Conservation (phyloP, 2,888 invertebrate genomes). For the Erebia epiphron region DNA sequence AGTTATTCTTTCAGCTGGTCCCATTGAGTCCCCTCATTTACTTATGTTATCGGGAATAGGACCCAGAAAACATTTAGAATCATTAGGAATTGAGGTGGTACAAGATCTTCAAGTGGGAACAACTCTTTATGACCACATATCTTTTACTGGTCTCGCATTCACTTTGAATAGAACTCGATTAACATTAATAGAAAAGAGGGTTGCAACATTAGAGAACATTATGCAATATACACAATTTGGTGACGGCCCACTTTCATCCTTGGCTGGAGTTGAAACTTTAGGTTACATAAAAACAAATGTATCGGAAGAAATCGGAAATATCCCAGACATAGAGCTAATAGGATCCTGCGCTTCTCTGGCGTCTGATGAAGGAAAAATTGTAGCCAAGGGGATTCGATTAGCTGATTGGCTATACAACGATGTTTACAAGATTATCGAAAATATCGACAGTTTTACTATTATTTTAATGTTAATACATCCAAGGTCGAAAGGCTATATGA, state of each 20-base stretch:
- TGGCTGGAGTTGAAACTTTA: conserved; percentile 83
- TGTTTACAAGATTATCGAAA: conserved; percentile 67
- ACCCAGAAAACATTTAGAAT: conserved; percentile 82
- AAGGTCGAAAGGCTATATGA: conserved; percentile 85
- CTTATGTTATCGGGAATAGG: conserved; percentile 87
- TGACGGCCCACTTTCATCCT: conserved; percentile 78
- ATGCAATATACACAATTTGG: conserved; percentile 67
- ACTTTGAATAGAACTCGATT: conserved; percentile 70
- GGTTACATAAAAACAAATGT: conserved; percentile 83
- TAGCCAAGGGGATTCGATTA: conserved; percentile 67
- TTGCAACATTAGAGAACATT: conserved; percentile 58
- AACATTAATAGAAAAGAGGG: conserved; percentile 56
- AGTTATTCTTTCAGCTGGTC: conserved; percentile 86
- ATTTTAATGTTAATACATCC: conserved; percentile 84
- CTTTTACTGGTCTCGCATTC: conserved; percentile 83
- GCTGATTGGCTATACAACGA: conserved; percentile 70
- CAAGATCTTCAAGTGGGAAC: conserved; percentile 86
- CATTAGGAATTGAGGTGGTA: conserved; percentile 83
- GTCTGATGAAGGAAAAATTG: conserved; percentile 77
- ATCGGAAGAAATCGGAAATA: conserved; percentile 76
- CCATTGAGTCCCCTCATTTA: conserved; percentile 91
- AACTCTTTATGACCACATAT: conserved; percentile 86
- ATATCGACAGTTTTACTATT: conserved; percentile 72
- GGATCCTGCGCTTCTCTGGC: conserved; percentile 82
- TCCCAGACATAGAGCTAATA: conserved; percentile 86